Evolutionary conservation across 2,113 vertebrate species (phyloP).

Genomic region (Empidonax traillii): DNA sequence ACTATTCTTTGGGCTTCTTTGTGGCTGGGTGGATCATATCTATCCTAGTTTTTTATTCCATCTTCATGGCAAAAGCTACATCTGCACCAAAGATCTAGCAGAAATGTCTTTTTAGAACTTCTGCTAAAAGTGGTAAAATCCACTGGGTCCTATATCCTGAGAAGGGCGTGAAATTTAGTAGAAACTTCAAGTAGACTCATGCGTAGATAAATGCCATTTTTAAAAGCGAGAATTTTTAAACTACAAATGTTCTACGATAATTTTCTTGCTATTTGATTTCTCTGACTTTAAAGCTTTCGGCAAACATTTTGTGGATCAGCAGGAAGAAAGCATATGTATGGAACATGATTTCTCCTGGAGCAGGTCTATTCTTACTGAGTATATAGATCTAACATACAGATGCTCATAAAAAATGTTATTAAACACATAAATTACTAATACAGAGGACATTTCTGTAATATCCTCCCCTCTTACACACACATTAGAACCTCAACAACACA

Average conservation of each 20-base stretch:
- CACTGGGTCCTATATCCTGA: neutral
- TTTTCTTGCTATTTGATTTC: neutral
- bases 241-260: neutral
- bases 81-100: neutral
- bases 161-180: neutral
- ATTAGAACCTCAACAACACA: accelerated
- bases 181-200: neutral
- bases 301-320: neutral
- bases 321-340: neutral
- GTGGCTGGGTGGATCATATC: neutral
- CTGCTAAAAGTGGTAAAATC: neutral
- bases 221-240: neutral
- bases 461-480: neutral
- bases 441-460: neutral
- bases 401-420: neutral
- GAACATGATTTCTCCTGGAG: neutral
- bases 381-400: neutral
- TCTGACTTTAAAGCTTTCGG: neutral
- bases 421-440: neutral
- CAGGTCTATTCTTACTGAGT: neutral
- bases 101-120: neutral
- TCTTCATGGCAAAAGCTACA: neutral
- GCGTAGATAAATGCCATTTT: neutral
- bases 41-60: neutral
- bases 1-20: neutral